Conservation (phyloP, 2,888 invertebrate genomes). For the Epistrophe eligans region DNA sequence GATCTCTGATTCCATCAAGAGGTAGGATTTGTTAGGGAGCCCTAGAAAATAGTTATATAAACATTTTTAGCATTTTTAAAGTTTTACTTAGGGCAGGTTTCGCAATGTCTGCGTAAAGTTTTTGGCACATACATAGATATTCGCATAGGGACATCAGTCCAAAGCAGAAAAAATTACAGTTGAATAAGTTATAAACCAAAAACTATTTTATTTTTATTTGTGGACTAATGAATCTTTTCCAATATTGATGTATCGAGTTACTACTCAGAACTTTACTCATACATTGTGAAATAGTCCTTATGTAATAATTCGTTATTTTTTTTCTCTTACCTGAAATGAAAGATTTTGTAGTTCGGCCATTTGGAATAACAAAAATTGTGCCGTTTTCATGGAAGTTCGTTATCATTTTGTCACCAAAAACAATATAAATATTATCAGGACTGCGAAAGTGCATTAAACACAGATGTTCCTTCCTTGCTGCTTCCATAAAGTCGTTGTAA, state of each 20-base stretch:
- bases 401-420: conserved; percentile 82
- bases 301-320: too few species aligned
- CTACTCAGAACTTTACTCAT: too few species aligned
- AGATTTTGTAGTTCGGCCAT: conserved; percentile 79
- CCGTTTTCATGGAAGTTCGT: conserved; percentile 82
- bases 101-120: too few species aligned
- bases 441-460: conserved; percentile 83
- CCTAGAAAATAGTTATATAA: conserved; percentile 77
- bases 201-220: too few species aligned
- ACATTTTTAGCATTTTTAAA: background rate
- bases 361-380: conserved; percentile 82
- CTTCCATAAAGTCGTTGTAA: conserved; percentile 83
- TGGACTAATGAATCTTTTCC: too few species aligned
- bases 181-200: too few species aligned
- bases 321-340: conserved; percentile 79
- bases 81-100: too few species aligned
- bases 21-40: conserved; percentile 81
- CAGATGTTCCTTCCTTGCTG: conserved; percentile 81
- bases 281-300: too few species aligned
- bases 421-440: conserved; percentile 81
- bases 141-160: too few species aligned
- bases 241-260: too few species aligned
- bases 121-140: too few species aligned
- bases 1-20: conserved; percentile 82
- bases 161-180: too few species aligned